phyloP scores from a whole-genome alignment of 2,888 invertebrate genomes.

The Acronicta psi region DNA sequence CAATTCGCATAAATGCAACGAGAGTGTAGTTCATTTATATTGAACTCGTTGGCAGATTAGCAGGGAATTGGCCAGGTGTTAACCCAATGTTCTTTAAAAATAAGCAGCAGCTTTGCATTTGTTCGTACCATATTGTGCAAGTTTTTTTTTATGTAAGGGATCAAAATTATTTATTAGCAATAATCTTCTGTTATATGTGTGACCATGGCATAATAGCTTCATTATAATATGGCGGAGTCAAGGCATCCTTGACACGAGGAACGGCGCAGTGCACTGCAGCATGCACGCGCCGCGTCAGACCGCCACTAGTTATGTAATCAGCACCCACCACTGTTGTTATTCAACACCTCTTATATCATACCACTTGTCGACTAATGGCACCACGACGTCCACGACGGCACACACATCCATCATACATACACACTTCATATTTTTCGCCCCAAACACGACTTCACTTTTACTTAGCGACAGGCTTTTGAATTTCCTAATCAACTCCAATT shows the following conservation, averaged over 20 bases:
- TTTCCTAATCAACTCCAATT: conserved; percentile 29
- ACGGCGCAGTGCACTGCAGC: conserved; percentile 60
- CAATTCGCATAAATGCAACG: conserved; percentile 6
- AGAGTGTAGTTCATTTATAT: conserved; percentile 7
- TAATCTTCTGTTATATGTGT: conserved; percentile 58
- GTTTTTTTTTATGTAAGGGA: background rate
- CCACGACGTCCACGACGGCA: conserved; percentile 43
- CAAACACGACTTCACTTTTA: conserved; percentile 12
- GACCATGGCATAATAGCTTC: conserved; percentile 77
- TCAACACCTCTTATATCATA: conserved; percentile 70
- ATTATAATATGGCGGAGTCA: conserved; percentile 71
- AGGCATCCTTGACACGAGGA: conserved; percentile 83
- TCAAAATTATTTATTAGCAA: conserved; percentile 13
- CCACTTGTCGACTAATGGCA: conserved; percentile 58
- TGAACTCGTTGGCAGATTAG: background rate
- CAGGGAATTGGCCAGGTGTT: no score
- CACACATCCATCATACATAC: conserved; percentile 33
- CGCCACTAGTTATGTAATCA: conserved; percentile 77
- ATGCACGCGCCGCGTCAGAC: conserved; percentile 61
- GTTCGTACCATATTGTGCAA: no score
- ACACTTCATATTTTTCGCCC: conserved; percentile 15
- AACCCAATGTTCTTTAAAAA: no score
- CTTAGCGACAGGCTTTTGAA: conserved; percentile 9
- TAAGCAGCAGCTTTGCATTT: background rate
- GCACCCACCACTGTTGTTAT: conserved; percentile 72